Conservation (phyloP, 1,140 invertebrate genomes). For the Anthonomus grandis region DNA sequence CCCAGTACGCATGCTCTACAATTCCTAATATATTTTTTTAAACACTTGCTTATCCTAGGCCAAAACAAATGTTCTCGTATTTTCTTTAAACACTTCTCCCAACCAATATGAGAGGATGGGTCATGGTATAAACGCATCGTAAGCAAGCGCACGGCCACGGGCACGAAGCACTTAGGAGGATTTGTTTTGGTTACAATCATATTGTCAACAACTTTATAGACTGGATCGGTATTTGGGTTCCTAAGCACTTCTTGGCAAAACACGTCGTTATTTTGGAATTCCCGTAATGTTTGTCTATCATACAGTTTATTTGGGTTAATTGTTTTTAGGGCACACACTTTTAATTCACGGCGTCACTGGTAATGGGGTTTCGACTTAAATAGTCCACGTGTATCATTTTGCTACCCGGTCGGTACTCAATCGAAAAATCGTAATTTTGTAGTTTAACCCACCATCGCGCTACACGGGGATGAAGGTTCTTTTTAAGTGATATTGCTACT, state of each 20-base stretch:
- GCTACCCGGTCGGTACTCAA: slow-evolving; percentile 22
- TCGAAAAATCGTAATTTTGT: not conserved
- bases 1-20: slow-evolving; percentile 11
- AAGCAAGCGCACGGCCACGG: slow-evolving; percentile 8
- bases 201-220: not conserved
- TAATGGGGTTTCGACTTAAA: slow-evolving; percentile 17
- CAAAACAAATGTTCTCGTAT: slow-evolving; percentile 5
- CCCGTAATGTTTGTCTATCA: not conserved
- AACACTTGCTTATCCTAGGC: slow-evolving; percentile 9
- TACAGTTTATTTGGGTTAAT: no score
- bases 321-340: no score
- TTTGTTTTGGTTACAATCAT: not conserved
- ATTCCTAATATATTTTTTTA: slow-evolving; percentile 17
- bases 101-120: slow-evolving; percentile 7
- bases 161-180: slow-evolving; percentile 21
- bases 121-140: slow-evolving; percentile 18
- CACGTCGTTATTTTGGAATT: slow-evolving; percentile 6
- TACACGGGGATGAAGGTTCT: slow-evolving; percentile 39
- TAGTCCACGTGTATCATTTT: slow-evolving; percentile 26
- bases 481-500: slow-evolving; percentile 31
- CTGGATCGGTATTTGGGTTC: no score
- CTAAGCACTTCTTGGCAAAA: slow-evolving; percentile 2
- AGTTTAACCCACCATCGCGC: slow-evolving; percentile 38
- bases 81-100: slow-evolving; percentile 6
- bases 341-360: no score